Base-by-base conservation (phyloP, 1,140 invertebrate genomes). In the Psilanteris sp. region DNA sequence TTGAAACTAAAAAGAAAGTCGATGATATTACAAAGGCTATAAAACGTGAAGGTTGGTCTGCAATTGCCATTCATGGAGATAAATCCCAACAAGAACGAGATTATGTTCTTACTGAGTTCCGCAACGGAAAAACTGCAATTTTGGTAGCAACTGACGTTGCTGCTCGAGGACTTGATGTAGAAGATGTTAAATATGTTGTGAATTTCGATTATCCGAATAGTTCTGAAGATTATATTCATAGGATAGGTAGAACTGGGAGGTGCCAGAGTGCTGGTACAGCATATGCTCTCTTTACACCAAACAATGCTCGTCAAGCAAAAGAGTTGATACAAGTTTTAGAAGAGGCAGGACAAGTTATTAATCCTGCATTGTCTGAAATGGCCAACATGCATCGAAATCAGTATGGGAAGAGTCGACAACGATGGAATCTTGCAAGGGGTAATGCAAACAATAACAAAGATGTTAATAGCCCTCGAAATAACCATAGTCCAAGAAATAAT, bases 131-230 rank as follows among this genome's bases (percentile, higher is more conserved):
- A 79, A 95, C 94, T 2, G 94, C 96, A n/a, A 98, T 99, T 82
- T 87, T 99, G 27, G 96, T 99, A 44, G 98, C 98, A 3, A 99
- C 98, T 8, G 98, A 99, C 90, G 98, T 99, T 5, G 98, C 98
- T 27, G 98, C 98, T 6, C 92, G 98, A 71, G 98, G 98, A 29
- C 90, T 99, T 78, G 98, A 98, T 91, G 98, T 99, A 4, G 96
- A 98, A 85, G 98, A 99, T 88, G 96, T 99, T 18, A 98, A 98
- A 86, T 99, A 96, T 90, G 98, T 99, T 3, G 96, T 99, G 43
- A 99, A 99, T 85, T 99, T 94, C 85, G 98, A 99, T 90, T 99
- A 99, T 89, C 98, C 98, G 0, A 97, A 97, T 82, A 96, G 96
- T 48, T 97, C 96, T 18, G 98, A 99, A 89, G 98, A 99, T 89